These are phyloP conservation scores for Oscheius onirici DNA, from an alignment of 2,888 invertebrate genomes.

Conservation along the genomic window DNA sequence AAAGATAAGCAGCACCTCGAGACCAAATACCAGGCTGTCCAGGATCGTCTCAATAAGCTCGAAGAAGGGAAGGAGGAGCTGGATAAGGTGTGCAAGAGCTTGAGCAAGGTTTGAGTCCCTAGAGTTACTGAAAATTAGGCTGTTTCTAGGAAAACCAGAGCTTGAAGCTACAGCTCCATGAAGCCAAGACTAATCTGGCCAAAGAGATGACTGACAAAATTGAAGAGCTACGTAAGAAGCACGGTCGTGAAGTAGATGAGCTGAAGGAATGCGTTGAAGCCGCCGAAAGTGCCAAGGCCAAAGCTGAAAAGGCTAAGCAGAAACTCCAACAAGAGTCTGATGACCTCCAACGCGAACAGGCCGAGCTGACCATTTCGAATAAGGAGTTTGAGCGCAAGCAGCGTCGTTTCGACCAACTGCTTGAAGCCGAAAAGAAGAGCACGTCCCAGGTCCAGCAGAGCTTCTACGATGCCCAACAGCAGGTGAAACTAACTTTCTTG, in stretches of 20 bases:
- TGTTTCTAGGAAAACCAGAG: conserved; percentile 72
- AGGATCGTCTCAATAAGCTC: conserved; percentile 91
- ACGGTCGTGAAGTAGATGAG: conserved; percentile 82
- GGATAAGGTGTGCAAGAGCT: conserved; percentile 2
- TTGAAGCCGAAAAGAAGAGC: conserved; percentile 76
- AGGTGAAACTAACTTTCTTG: neutral
- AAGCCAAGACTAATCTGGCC: conserved; percentile 88
- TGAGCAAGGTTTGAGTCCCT: too few relatives aligned
- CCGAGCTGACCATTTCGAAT: conserved; percentile 5
- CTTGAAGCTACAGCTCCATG: conserved; percentile 71
- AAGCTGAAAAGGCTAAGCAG: conserved; percentile 81
- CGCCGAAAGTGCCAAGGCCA: conserved; percentile 59
- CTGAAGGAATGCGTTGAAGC: conserved; percentile 35
- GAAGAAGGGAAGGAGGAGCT: conserved; percentile 86
- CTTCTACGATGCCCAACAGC: conserved; percentile 53
- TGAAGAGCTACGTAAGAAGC: conserved; percentile 78
- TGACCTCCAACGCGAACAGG: conserved; percentile 32
- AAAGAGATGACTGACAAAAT: conserved; percentile 85
- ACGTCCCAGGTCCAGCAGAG: conserved; percentile 80
- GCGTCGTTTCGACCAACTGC: conserved; percentile 91
- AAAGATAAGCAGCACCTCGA: conserved; percentile 91
- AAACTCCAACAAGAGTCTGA: conserved; percentile 89
- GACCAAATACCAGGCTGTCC: conserved; percentile 88
- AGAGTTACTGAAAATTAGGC: neutral
- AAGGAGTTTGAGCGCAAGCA: conserved; percentile 93